These are phyloP conservation scores for Cephalopachus bancanus DNA, from an alignment of 2,797 vertebrate species.

Conservation along the genomic window DNA sequence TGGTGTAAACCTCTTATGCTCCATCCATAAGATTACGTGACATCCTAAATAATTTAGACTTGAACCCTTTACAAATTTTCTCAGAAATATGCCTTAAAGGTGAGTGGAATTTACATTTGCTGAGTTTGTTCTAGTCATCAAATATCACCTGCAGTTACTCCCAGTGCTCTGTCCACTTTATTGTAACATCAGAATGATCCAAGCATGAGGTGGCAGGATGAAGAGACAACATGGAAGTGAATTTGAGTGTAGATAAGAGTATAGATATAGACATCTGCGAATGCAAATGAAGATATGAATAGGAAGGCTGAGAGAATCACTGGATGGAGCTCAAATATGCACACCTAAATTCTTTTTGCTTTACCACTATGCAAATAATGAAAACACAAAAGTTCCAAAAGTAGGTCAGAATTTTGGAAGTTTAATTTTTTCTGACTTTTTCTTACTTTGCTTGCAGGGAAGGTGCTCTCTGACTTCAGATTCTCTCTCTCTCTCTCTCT, in stretches of 20 bases:
- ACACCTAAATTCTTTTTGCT: slow-evolving; percentile 20
- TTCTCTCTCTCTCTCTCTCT: not conserved
- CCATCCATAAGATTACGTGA: not conserved
- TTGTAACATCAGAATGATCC: not conserved
- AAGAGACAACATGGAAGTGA: not conserved
- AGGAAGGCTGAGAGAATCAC: not conserved
- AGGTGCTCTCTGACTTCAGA: not conserved
- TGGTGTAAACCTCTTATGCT: not conserved
- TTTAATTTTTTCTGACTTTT: not conserved
- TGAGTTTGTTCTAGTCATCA: not conserved
- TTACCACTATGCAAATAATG: not conserved
- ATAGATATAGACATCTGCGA: not conserved
- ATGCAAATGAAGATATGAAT: not conserved
- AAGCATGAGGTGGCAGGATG: not conserved
- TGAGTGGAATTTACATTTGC: not conserved
- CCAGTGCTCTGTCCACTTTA: not conserved
- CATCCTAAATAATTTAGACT: not conserved
- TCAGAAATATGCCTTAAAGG: not conserved
- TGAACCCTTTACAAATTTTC: not conserved
- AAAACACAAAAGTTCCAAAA: not conserved
- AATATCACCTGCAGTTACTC: accelerated
- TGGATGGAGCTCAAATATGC: not conserved
- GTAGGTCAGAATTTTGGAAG: not conserved
- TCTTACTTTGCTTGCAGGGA: not conserved
- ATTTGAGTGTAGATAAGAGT: not conserved